Evolutionary conservation across 2,797 vertebrate genomes (phyloP).

Genomic region (Vireo griseus): DNA sequence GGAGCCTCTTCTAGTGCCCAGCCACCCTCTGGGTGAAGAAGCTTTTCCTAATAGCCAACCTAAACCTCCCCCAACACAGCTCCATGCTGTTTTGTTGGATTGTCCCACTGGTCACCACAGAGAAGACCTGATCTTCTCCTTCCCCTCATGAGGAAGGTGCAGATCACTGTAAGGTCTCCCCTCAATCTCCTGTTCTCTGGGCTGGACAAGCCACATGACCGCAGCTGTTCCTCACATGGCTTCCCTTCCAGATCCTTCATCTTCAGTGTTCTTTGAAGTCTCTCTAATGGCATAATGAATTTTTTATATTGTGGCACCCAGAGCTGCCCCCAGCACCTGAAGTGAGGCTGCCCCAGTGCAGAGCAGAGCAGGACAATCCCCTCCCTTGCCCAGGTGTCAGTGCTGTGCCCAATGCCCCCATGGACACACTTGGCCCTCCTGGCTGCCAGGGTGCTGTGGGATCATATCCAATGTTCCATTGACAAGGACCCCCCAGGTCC

Average conservation of each 20-base stretch:
- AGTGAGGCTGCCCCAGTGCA: fast-evolving
- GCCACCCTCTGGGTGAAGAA: fast-evolving
- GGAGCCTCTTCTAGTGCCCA: background rate
- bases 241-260: background rate
- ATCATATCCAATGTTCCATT: background rate
- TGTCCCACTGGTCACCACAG: too few relatives aligned
- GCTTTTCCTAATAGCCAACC: fast-evolving
- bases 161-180: fast-evolving
- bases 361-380: background rate
- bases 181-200: background rate
- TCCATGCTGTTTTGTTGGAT: background rate
- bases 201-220: background rate
- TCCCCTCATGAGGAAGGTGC: background rate
- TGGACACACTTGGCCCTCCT: fast-evolving
- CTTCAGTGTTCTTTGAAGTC: background rate
- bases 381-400: fast-evolving
- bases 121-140: fast-evolving
- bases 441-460: background rate
- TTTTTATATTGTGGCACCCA: too few relatives aligned
- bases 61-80: background rate
- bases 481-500: too few relatives aligned
- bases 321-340: background rate
- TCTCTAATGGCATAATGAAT: background rate
- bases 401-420: background rate
- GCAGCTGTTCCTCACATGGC: background rate